These are phyloP conservation scores for Anolis sagrei DNA, from an alignment of 2,113 vertebrate species.

Conservation along the genomic window DNA sequence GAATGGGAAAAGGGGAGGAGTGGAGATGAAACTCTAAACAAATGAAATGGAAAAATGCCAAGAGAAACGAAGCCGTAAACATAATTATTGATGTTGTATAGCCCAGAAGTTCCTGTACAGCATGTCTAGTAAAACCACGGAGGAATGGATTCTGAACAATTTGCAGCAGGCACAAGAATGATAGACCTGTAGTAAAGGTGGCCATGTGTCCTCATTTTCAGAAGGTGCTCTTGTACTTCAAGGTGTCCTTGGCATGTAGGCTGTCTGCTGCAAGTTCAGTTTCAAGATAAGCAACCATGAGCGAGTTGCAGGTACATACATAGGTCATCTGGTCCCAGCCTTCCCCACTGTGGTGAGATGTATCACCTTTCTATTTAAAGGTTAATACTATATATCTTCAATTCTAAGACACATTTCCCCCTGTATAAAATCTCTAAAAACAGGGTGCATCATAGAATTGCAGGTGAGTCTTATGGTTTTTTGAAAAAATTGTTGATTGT, in stretches of 20 bases:
- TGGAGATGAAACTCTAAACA: constrained; percentile 64
- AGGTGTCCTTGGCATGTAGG: background rate
- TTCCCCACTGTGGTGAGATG: background rate
- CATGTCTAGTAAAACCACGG: background rate
- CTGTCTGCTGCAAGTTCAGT: background rate
- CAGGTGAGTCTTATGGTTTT: too few relatives aligned
- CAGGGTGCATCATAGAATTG: too few relatives aligned
- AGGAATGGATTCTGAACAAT: constrained; percentile 1
- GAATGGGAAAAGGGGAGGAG: constrained; percentile 41
- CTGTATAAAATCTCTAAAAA: too few relatives aligned
- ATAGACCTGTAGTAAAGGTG: background rate
- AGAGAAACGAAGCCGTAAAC: background rate
- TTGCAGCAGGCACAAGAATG: background rate
- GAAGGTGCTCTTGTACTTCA: background rate
- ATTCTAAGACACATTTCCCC: too few relatives aligned
- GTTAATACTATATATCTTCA: too few relatives aligned
- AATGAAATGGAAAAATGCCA: constrained; percentile 49
- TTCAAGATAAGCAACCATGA: background rate
- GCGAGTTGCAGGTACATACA: too few relatives aligned
- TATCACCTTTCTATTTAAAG: background rate
- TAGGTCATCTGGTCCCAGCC: background rate
- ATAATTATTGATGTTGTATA: background rate
- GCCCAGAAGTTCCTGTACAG: background rate
- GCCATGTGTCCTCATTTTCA: background rate
- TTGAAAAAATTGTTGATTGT: background rate